Conservation (phyloP, 2,888 invertebrate species). For the Cataglyphis albicans region DNA sequence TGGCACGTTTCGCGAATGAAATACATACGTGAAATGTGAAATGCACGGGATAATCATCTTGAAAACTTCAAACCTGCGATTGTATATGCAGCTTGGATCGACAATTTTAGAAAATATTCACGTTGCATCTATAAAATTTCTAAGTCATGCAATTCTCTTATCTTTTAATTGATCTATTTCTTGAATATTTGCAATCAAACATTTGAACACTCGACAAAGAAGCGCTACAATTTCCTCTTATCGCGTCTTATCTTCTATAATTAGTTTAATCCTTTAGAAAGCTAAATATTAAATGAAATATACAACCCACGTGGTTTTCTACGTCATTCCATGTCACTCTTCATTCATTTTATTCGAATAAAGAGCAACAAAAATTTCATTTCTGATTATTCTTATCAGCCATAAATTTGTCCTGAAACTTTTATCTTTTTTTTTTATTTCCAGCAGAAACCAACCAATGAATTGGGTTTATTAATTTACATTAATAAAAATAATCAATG, state of each 20-base stretch:
- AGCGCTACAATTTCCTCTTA: slow-evolving; percentile 10
- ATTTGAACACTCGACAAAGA: background rate
- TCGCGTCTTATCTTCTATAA: slow-evolving; percentile 22
- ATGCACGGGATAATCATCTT: slow-evolving; percentile 21
- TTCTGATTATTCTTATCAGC: background rate
- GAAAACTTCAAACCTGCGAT: slow-evolving; percentile 19
- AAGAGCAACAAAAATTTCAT: background rate
- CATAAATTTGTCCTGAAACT: background rate
- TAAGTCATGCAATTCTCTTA: background rate
- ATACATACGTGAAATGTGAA: slow-evolving; percentile 23
- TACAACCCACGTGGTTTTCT: background rate
- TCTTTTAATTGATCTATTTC: slow-evolving; percentile 20
- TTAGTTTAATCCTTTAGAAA: slow-evolving; percentile 20
- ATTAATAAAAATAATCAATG: background rate
- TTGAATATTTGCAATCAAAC: slow-evolving; percentile 33
- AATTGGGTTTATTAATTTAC: background rate
- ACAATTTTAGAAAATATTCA: slow-evolving; percentile 23
- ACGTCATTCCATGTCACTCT: background rate
- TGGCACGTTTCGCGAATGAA: slow-evolving; percentile 22
- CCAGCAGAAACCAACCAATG: background rate
- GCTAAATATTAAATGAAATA: slow-evolving; percentile 21
- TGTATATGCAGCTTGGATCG: slow-evolving; percentile 19
- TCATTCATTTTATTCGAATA: background rate
- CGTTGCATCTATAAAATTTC: slow-evolving; percentile 7
- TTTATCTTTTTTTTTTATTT: background rate